phyloP scores from a whole-genome alignment of 2,113 vertebrate species.

The Aramus guarauna region DNA sequence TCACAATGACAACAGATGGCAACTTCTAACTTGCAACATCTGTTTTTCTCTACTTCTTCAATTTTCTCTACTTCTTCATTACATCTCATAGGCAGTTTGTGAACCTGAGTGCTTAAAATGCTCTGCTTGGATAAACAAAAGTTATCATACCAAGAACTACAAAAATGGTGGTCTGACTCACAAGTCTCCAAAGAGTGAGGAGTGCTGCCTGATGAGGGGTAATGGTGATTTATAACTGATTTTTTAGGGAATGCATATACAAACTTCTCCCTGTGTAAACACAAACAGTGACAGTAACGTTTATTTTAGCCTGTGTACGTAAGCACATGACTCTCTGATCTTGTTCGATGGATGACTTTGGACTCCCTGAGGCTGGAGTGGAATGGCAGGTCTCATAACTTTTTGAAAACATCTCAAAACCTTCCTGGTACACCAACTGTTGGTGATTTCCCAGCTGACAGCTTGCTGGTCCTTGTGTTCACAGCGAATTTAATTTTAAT shows the following conservation, averaged over 20 bases:
- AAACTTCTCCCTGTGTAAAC: background rate
- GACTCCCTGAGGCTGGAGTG: background rate
- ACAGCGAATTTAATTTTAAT: background rate
- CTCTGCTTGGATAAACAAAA: background rate
- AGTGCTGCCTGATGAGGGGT: background rate
- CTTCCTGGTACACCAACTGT: background rate
- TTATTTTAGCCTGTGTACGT: background rate
- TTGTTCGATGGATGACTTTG: background rate
- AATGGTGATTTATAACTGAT: background rate
- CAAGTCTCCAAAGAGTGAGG: background rate
- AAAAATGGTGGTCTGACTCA: background rate
- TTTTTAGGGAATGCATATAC: background rate
- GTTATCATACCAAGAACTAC: background rate
- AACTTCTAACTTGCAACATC: background rate
- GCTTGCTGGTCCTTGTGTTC: background rate
- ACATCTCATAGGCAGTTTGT: background rate
- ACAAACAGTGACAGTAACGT: fast-evolving
- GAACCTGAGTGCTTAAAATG: background rate
- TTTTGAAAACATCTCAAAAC: background rate
- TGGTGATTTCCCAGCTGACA: background rate
- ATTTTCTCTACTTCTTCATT: background rate
- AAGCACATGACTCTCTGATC: background rate
- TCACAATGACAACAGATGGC: background rate
- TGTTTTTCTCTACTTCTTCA: background rate
- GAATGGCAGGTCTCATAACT: background rate